These are phyloP conservation scores for Grus americana DNA, from an alignment of 2,113 vertebrate species.

Conservation along the genomic window DNA sequence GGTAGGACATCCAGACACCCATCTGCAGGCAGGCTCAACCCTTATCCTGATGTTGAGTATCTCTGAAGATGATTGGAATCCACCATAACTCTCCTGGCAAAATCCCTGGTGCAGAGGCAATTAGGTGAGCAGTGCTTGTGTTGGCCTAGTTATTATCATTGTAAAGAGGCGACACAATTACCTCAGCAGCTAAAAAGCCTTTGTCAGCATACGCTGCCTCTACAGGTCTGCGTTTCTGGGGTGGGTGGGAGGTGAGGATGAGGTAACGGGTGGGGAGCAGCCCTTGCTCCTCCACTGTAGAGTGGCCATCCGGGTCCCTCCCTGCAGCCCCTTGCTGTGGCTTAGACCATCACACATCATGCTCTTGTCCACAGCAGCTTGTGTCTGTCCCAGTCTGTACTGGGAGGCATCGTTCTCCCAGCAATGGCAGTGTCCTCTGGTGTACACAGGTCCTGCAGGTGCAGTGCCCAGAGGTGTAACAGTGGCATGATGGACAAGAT, in stretches of 20 bases:
- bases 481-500: background rate
- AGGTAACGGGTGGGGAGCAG: background rate
- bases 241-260: background rate
- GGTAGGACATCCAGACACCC: background rate
- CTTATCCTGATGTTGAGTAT: background rate
- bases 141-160: background rate
- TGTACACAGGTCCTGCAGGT: background rate
- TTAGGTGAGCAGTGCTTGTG: background rate
- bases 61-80: background rate
- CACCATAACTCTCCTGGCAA: background rate
- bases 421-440: background rate
- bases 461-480: background rate
- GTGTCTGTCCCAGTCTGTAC: background rate
- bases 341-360: background rate
- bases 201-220: background rate
- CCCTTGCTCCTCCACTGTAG: background rate
- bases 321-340: background rate
- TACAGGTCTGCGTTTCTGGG: background rate
- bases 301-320: background rate
- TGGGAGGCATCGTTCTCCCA: background rate
- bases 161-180: background rate
- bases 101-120: background rate
- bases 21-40: background rate
- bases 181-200: background rate
- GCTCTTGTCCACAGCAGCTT: background rate